phyloP scores from a whole-genome alignment of 2,797 vertebrate genomes.

The Momotus momota region DNA sequence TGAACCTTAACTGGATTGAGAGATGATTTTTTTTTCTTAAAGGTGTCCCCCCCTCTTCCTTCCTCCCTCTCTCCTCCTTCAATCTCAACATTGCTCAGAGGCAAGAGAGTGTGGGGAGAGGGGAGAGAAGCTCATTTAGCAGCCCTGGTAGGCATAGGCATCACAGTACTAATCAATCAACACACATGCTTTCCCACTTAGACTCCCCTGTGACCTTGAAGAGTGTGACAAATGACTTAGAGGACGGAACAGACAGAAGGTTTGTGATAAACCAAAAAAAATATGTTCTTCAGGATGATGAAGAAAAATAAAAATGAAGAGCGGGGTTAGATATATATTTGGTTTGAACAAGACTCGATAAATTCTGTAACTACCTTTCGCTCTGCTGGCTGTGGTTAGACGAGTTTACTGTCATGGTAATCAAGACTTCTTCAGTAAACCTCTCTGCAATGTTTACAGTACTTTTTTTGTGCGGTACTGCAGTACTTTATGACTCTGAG shows the following conservation, averaged over 20 bases:
- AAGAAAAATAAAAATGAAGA: constrained; percentile 72
- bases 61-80: not conserved
- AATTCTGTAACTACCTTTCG: constrained; percentile 59
- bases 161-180: constrained; percentile 66
- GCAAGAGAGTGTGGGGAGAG: constrained; percentile 71
- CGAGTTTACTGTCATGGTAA: constrained; percentile 65
- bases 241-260: constrained; percentile 58
- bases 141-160: constrained; percentile 38
- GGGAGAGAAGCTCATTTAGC: constrained; percentile 80
- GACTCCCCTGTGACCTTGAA: constrained; percentile 74
- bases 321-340: constrained; percentile 51
- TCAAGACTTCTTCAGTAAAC: constrained; percentile 78
- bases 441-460: constrained; percentile 60
- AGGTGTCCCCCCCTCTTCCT: not conserved
- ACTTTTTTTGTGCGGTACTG: constrained; percentile 59
- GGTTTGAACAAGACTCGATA: constrained; percentile 62
- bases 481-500: constrained; percentile 72
- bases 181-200: constrained; percentile 41
- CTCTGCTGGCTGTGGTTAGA: constrained; percentile 33
- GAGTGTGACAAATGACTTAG: constrained; percentile 64
- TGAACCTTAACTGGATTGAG: constrained; percentile 78
- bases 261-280: constrained; percentile 68
- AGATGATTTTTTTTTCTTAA: not conserved
- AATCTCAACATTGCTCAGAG: constrained; percentile 49
- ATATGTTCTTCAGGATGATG: constrained; percentile 50